Conservation (phyloP, 2,888 invertebrate species). For the Drosophila maculinotata region DNA sequence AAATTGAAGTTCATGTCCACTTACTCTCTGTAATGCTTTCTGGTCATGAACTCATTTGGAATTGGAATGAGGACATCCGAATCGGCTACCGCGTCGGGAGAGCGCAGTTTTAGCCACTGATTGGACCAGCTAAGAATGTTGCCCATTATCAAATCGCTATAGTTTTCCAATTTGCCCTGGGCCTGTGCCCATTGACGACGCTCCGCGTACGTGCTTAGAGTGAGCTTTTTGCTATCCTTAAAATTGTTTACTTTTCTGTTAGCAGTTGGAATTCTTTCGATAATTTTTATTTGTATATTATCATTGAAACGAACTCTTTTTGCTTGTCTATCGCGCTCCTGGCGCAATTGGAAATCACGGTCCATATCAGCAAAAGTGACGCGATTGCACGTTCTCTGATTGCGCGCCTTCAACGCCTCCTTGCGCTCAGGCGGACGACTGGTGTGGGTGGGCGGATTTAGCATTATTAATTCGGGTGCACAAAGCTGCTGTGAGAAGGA, state of each 20-base stretch:
- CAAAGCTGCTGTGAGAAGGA: conserved; percentile 53
- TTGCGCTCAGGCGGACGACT: conserved; percentile 49
- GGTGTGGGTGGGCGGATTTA: neutral
- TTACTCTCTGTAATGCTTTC: conserved; percentile 88
- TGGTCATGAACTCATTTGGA: conserved; percentile 86
- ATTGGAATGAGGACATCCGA: conserved; percentile 86
- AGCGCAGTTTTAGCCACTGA: conserved; percentile 88
- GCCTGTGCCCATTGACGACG: conserved; percentile 63
- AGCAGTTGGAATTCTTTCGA: conserved; percentile 67
- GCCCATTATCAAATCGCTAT: conserved; percentile 86
- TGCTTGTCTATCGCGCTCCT: conserved; percentile 31
- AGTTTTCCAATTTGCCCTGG: conserved; percentile 59
- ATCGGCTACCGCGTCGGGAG: conserved; percentile 85
- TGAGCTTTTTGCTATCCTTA: conserved; percentile 53
- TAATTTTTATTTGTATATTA: conserved; percentile 57
- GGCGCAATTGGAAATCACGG: conserved; percentile 50
- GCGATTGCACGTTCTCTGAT: conserved; percentile 46
- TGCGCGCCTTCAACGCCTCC: conserved; percentile 44
- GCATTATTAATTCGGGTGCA: conserved; percentile 31
- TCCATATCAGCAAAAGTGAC: conserved; percentile 80
- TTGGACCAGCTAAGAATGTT: conserved; percentile 89
- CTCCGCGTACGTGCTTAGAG: conserved; percentile 57
- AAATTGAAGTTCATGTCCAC: conserved; percentile 3
- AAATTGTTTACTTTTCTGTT: conserved; percentile 41
- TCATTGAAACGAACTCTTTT: conserved; percentile 79